A percentile compares a stretch with the other conserved stretches of the same genome.
Conservation (phyloP, 2,113 vertebrate species). For the Paraplagusia blochii region DNA sequence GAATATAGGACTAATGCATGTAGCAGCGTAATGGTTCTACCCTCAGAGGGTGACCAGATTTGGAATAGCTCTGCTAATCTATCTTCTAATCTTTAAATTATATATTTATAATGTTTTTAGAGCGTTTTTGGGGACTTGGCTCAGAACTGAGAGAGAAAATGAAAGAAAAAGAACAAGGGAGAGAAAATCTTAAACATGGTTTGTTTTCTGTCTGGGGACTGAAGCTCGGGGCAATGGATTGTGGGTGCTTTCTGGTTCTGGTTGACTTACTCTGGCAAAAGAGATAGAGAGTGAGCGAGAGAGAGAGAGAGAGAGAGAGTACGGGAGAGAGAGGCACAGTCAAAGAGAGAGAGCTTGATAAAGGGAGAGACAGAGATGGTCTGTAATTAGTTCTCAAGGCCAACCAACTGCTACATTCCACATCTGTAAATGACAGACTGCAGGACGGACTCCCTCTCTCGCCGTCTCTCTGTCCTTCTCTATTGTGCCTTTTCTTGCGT, state of each 20-base stretch:
- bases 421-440: conserved; percentile 69
- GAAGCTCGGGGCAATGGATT: conserved; percentile 38
- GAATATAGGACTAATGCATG: too few relatives aligned
- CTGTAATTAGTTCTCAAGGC: conserved; percentile 55
- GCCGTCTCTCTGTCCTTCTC: conserved; percentile 10
- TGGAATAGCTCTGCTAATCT: too few relatives aligned
- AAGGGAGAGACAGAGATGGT: conserved; percentile 19
- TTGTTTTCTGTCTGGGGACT: conserved; percentile 32
- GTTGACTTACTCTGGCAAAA: conserved; percentile 44
- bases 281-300: conserved; percentile 9
- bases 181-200: too few relatives aligned
- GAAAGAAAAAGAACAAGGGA: too few relatives aligned
- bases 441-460: conserved; percentile 9
- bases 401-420: conserved; percentile 62
- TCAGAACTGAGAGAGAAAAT: too few relatives aligned
- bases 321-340: conserved; percentile 15
- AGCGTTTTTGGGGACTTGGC: too few relatives aligned
- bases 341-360: conserved; percentile 12
- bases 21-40: too few relatives aligned
- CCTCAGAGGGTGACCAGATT: too few relatives aligned
- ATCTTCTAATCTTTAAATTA: too few relatives aligned
- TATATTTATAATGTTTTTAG: too few relatives aligned
- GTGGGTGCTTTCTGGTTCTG: conserved; percentile 55
- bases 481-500: not conserved
- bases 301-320: conserved; percentile 17